phyloP scores from a whole-genome alignment of 2,113 vertebrate species.

The Diphyllodes magnificus region DNA sequence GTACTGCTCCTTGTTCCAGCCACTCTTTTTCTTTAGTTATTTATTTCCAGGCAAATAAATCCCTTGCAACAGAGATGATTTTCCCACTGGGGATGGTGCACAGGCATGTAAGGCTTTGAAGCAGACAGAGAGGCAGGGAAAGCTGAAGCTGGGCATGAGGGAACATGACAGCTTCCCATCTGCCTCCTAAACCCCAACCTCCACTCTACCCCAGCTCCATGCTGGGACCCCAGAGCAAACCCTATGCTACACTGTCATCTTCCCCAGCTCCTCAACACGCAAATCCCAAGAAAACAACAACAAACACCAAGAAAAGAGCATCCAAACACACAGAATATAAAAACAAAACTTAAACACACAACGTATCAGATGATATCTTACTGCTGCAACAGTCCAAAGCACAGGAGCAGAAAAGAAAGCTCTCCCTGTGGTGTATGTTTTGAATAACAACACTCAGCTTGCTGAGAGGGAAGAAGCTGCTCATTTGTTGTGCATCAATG shows the following conservation, averaged over 20 bases:
- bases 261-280: background rate
- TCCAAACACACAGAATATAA: background rate
- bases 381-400: background rate
- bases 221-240: background rate
- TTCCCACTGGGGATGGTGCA: background rate
- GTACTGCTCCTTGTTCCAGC: background rate
- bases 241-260: background rate
- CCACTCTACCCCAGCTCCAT: background rate
- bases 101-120: background rate
- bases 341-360: background rate
- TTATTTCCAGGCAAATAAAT: background rate
- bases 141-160: background rate
- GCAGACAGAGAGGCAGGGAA: background rate
- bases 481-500: background rate
- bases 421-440: background rate
- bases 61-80: background rate
- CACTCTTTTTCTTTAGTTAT: background rate
- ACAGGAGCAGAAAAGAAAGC: background rate
- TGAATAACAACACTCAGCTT: background rate
- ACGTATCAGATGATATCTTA: background rate
- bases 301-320: background rate
- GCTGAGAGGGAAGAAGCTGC: background rate
- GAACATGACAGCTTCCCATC: background rate
- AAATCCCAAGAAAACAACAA: background rate
- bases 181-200: background rate